These are phyloP conservation scores for Pycnomerus fuliginosus DNA, from an alignment of 2,888 invertebrate species.

Conservation along the genomic window DNA sequence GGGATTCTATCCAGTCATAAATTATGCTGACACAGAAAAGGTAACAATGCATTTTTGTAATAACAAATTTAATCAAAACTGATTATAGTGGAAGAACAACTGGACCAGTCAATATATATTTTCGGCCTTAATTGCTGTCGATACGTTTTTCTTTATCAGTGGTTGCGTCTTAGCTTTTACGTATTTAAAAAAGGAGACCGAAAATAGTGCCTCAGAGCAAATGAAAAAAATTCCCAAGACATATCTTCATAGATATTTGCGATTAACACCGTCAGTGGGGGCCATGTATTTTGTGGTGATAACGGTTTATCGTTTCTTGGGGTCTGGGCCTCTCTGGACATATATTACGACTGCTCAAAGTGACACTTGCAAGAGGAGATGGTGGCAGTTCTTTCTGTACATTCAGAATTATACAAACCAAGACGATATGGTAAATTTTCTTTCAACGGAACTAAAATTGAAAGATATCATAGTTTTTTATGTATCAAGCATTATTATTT, in stretches of 20 bases:
- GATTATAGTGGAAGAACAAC: slow-evolving; percentile 47
- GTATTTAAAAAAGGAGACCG: slow-evolving; percentile 40
- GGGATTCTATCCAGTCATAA: slow-evolving; percentile 10
- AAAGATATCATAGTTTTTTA: too few species aligned
- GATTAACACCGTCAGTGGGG: slow-evolving; percentile 47
- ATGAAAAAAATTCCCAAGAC: slow-evolving; percentile 17
- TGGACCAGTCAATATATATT: slow-evolving; percentile 37
- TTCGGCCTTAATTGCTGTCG: slow-evolving; percentile 59
- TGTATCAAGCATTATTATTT: too few species aligned
- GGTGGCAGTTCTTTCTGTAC: slow-evolving; percentile 51
- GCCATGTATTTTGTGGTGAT: slow-evolving; percentile 49
- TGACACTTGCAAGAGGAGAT: slow-evolving; percentile 40
- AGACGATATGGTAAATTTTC: slow-evolving; percentile 32
- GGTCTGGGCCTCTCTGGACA: slow-evolving; percentile 52
- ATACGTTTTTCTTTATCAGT: slow-evolving; percentile 65
- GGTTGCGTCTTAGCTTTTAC: slow-evolving; percentile 59
- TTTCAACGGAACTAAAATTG: slow-evolving; percentile 1
- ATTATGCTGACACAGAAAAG: too few species aligned
- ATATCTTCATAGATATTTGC: slow-evolving; percentile 25
- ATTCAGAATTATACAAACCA: slow-evolving; percentile 48
- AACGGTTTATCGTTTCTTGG: slow-evolving; percentile 48
- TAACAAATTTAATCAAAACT: too few species aligned
- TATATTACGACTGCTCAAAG: slow-evolving; percentile 6
- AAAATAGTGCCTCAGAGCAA: slow-evolving; percentile 6
- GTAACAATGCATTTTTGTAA: too few species aligned